Conservation (phyloP, 2,113 vertebrate genomes). For the Cygnus buccinator region DNA sequence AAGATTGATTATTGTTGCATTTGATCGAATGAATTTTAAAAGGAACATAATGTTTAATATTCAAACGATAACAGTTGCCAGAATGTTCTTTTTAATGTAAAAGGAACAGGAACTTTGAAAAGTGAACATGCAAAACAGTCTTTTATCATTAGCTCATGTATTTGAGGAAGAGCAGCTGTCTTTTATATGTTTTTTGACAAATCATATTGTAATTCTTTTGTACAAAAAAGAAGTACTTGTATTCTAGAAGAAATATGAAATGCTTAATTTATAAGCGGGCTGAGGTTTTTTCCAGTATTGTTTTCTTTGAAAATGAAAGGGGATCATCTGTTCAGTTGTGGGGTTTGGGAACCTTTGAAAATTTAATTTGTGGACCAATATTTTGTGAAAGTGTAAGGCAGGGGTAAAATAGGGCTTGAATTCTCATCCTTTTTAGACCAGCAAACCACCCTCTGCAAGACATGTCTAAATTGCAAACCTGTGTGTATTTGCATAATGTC, state of each 20-base stretch:
- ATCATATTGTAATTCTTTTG: constrained; percentile 91
- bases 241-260: constrained; percentile 88
- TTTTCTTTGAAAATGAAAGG: constrained; percentile 85
- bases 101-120: constrained; percentile 79
- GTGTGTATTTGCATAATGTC: constrained; percentile 70
- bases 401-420: constrained; percentile 81
- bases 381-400: constrained; percentile 82
- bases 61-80: constrained; percentile 78
- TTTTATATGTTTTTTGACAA: constrained; percentile 91
- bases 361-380: constrained; percentile 94
- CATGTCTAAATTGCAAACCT: constrained; percentile 74
- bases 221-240: constrained; percentile 89
- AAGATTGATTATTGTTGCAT: constrained; percentile 72
- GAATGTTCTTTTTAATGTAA: constrained; percentile 81
- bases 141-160: constrained; percentile 87
- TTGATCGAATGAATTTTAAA: constrained; percentile 78
- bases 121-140: constrained; percentile 79
- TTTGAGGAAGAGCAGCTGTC: constrained; percentile 88
- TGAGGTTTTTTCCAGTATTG: constrained; percentile 84
- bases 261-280: constrained; percentile 90
- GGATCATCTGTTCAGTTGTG: constrained; percentile 83
- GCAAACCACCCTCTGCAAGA: constrained; percentile 79
- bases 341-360: constrained; percentile 78
- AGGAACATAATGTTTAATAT: constrained; percentile 78
- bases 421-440: constrained; percentile 78